These are phyloP conservation scores for Nothocercus julius DNA, from an alignment of 2,113 vertebrate genomes.

Conservation along the genomic window DNA sequence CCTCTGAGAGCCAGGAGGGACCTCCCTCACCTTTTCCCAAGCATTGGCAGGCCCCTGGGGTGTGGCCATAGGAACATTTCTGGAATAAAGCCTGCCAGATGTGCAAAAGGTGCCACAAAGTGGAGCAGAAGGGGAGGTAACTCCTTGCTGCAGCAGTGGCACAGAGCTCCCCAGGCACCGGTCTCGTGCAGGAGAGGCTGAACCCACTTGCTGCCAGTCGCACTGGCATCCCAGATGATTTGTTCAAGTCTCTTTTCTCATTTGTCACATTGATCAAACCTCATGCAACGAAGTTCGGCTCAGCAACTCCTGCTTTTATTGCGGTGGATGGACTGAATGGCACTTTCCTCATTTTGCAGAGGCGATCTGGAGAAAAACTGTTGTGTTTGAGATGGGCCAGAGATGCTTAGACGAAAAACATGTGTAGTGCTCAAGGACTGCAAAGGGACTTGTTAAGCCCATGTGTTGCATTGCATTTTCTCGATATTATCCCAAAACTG, in stretches of 20 bases:
- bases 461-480: not conserved
- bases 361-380: not conserved
- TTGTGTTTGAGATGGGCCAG: not conserved
- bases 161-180: fast-evolving
- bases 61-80: not conserved
- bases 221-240: not conserved
- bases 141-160: fast-evolving
- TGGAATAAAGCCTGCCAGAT: not conserved
- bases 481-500: not conserved
- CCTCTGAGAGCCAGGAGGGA: slow-evolving; percentile 51
- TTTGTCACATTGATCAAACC: not conserved
- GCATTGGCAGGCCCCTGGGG: not conserved
- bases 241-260: not conserved
- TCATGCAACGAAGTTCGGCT: not conserved
- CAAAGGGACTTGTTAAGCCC: slow-evolving; percentile 23
- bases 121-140: not conserved
- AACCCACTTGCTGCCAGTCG: not conserved
- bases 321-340: not conserved
- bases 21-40: slow-evolving; percentile 40
- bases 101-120: not conserved
- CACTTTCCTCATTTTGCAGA: not conserved
- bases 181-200: not conserved
- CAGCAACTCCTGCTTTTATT: not conserved
- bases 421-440: not conserved
- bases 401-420: slow-evolving; percentile 17